Evolutionary conservation across 2,113 vertebrate species (phyloP).

Genomic region (Andinoacara biseriatus): DNA sequence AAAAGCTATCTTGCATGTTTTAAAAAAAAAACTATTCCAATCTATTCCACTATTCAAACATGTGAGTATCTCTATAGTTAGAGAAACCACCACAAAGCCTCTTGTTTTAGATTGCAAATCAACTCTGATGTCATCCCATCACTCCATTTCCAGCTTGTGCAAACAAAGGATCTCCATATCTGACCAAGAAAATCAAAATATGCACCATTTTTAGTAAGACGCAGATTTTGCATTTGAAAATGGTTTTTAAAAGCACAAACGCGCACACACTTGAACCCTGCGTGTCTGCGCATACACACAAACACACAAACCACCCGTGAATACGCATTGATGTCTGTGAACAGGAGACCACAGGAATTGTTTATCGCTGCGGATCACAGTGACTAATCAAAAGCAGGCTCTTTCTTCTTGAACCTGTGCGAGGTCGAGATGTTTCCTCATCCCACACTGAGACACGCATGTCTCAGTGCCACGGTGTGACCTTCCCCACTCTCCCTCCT

Average conservation of each 20-base stretch:
- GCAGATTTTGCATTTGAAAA: not conserved
- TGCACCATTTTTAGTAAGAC: not conserved
- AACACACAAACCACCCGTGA: constrained; percentile 57
- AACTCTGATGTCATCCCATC: constrained; percentile 22
- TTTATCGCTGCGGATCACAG: constrained; percentile 85
- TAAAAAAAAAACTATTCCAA: constrained; percentile 5
- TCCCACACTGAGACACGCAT: constrained; percentile 73
- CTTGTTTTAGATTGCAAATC: constrained; percentile 22
- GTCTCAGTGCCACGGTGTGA: constrained; percentile 61
- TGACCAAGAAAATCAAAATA: not conserved
- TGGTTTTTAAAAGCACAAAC: not conserved
- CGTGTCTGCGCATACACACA: constrained; percentile 49
- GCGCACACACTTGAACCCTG: constrained; percentile 1
- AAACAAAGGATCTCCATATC: not conserved
- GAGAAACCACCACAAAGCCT: constrained; percentile 27
- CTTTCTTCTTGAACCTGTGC: constrained; percentile 82
- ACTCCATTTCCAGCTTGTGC: not conserved
- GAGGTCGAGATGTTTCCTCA: constrained; percentile 81
- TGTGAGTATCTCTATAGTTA: constrained; percentile 10
- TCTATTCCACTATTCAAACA: constrained; percentile 24
- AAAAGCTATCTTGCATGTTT: not conserved
- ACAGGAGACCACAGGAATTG: constrained; percentile 88
- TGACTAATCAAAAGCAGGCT: constrained; percentile 87
- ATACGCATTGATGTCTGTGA: constrained; percentile 55
- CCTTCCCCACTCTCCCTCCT: constrained; percentile 46